Evolutionary conservation across 2,888 invertebrate genomes (phyloP), one percentile per base, ranked within the genome.

Genomic region (Gandaritis pyraliata): DNA sequence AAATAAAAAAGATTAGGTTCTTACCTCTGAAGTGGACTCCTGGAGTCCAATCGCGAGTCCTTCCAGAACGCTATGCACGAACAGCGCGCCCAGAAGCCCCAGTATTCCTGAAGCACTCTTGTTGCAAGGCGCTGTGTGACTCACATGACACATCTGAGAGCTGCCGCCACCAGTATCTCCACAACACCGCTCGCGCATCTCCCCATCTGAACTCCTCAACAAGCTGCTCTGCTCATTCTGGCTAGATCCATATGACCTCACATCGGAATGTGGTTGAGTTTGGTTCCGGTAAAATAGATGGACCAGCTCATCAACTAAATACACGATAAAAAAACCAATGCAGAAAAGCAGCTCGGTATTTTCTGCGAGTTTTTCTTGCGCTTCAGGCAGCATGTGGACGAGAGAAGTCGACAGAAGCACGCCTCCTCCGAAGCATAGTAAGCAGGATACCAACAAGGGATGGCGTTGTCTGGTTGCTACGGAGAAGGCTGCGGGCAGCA

Each of bases 1-100:
- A 23, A 23, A 23, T 23, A 23, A 3, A 6, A 23, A 23, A 5
- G 23, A 3, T 23, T 23, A 23, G 23, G 23, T 23, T 23, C 43
- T 68, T 79, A 96, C 96, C 90, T 94, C 94, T 1, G 93, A 83
- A 12, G 94, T 78, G 12, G 93, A 90, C 58, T 93, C 92, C 81
- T 97, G 96, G 39, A 97, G 86, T 0, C 97, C 97, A 73, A 97
- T 95, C 0, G 97, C 96, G 54, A 97, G 80, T 1, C 97, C 97
- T 80, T 97, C 97, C 66, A 97, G 87, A 12, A 96, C 83, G 15
- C 97, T 95, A 74, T 97, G 97, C 64, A 96, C 93, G 0, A 96
- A 95, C 54, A 97, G 82, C 0, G 97, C 97, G 30, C 95, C 88
- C 16, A 97, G 87, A 51, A 96, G 84, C 0, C 96, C 96, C 11